These are phyloP conservation scores for Patiria miniata DNA, from an alignment of 35 echinoderm and acorn worm species.

Conservation along the genomic window DNA sequence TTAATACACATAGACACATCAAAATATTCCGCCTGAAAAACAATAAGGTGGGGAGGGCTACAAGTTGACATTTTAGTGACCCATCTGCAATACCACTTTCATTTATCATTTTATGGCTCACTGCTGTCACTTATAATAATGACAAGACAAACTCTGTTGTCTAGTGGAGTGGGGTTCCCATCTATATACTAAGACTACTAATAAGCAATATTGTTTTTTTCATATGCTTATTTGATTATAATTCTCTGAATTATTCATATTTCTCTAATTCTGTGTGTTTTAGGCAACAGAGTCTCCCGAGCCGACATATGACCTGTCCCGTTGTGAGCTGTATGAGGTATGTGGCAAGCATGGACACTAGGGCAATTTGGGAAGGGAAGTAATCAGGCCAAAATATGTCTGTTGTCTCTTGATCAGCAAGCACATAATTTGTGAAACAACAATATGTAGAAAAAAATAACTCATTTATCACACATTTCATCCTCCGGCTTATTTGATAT, in stretches of 20 bases:
- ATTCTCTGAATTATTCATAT: too few species aligned
- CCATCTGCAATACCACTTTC: not conserved
- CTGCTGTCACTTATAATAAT: not conserved
- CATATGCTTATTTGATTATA: too few species aligned
- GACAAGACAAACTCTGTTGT: too few species aligned
- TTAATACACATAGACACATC: not conserved
- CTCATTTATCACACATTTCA: too few species aligned
- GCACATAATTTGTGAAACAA: not conserved
- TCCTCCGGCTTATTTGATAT: too few species aligned
- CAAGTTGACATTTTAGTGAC: not conserved
- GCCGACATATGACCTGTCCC: constrained; percentile 72
- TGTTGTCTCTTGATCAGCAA: not conserved
- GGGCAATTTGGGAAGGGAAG: not conserved
- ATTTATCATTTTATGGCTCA: not conserved
- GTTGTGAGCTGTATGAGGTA: constrained; percentile 80
- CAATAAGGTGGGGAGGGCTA: not conserved
- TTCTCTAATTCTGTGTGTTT: too few species aligned
- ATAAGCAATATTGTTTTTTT: too few species aligned
- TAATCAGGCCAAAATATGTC: not conserved
- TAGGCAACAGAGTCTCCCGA: constrained; percentile 79
- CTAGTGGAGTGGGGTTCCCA: too few species aligned
- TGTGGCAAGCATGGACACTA: not conserved
- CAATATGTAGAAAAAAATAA: too few species aligned
- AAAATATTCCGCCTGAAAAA: not conserved
- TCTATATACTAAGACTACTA: too few species aligned